phyloP scores from a whole-genome alignment of 2,888 invertebrate genomes.

The Drosophila macrospina region DNA sequence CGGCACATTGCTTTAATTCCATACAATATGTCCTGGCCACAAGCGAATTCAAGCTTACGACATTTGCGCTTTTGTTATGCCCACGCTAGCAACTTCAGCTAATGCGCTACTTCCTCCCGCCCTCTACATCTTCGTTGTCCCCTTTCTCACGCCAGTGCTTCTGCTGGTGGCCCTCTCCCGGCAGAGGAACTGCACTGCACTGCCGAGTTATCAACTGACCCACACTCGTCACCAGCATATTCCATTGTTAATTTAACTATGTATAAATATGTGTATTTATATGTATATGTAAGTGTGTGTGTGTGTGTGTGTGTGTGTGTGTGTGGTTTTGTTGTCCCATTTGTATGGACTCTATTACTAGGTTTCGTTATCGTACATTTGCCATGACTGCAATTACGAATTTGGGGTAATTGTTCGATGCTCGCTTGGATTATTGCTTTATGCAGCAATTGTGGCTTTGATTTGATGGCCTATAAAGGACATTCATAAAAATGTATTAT shows the following conservation, averaged over 20 bases:
- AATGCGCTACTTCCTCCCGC: slow-evolving; percentile 23
- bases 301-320: slow-evolving; percentile 7
- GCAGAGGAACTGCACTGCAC: slow-evolving; percentile 2
- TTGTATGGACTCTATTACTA: slow-evolving; percentile 30
- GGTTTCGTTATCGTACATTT: slow-evolving; percentile 59
- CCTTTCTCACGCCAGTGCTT: neutral
- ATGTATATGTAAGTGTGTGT: too few relatives aligned
- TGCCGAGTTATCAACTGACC: slow-evolving; percentile 52
- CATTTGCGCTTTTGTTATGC: slow-evolving; percentile 59
- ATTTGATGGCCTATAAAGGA: slow-evolving; percentile 20
- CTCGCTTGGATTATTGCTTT: slow-evolving; percentile 42
- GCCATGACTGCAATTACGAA: slow-evolving; percentile 71
- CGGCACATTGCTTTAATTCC: slow-evolving; percentile 40
- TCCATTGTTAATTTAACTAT: slow-evolving; percentile 58
- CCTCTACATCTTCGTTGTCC: neutral
- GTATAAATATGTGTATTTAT: neutral
- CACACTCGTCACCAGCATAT: slow-evolving; percentile 10
- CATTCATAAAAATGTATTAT: neutral
- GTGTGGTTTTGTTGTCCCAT: slow-evolving; percentile 48
- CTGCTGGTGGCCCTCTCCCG: neutral
- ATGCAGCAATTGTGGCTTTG: slow-evolving; percentile 19
- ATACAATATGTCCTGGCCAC: slow-evolving; percentile 21
- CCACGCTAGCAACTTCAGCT: slow-evolving; percentile 62
- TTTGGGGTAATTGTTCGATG: slow-evolving; percentile 71
- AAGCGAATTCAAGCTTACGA: slow-evolving; percentile 37